Conservation (phyloP, 2,797 vertebrate species). For the Octomys mimax region DNA sequence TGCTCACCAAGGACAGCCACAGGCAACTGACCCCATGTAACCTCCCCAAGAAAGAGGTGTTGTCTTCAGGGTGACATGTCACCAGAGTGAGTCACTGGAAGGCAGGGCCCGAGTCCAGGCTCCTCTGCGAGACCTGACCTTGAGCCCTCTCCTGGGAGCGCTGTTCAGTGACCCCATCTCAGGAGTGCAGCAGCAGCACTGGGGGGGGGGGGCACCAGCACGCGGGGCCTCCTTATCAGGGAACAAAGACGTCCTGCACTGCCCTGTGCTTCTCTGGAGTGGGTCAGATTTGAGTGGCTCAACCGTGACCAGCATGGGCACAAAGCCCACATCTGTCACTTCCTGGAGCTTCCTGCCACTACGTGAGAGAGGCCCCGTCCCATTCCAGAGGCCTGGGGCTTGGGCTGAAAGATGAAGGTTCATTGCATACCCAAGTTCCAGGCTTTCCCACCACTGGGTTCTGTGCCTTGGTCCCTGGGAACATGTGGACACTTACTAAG, state of each 20-base stretch:
- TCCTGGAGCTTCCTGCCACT: rapidly evolving
- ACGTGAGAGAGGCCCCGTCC: rapidly evolving
- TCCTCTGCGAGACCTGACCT: background rate
- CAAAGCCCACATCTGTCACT: rapidly evolving
- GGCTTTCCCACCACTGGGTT: background rate
- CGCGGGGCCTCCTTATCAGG: background rate
- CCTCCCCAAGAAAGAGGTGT: background rate
- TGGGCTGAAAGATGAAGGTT: background rate
- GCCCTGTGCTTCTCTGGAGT: background rate
- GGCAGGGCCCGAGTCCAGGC: background rate
- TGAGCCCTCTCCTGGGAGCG: rapidly evolving
- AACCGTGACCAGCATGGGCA: rapidly evolving
- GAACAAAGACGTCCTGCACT: background rate
- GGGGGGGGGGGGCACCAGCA: background rate
- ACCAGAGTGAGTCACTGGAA: background rate
- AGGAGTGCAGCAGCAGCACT: rapidly evolving
- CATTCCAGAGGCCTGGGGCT: background rate
- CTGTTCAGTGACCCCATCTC: background rate
- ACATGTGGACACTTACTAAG: background rate
- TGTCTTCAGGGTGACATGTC: background rate
- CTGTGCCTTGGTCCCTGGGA: background rate
- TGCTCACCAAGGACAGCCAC: background rate
- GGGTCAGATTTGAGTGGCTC: background rate
- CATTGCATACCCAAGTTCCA: background rate
- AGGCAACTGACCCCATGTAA: background rate